Evolutionary conservation across 1,140 invertebrate genomes (phyloP), one percentile per base, ranked within the genome.

Genomic region (Bombus breviceps): DNA sequence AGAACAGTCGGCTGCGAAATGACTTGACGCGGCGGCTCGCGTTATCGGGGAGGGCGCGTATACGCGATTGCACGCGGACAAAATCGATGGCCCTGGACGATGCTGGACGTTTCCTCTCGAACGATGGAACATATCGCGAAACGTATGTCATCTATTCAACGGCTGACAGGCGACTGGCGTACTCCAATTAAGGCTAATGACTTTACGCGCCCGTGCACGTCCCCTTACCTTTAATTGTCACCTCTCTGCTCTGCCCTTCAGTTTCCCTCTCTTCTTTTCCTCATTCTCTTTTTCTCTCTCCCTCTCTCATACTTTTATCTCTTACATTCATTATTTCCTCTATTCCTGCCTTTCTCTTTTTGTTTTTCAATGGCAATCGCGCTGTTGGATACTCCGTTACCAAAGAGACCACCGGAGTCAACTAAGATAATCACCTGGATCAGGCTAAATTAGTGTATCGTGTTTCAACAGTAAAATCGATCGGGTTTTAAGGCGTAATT

Each of bases 151-250:
- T 68, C 87, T 81, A 88, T 89, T 89, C 87, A 86, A 82, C 88
- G 77, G 68, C 83, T 88, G 88, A 89, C 88, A 88, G 83, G 79
- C 83, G 83, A 89, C 83, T 83, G 88, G 87, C 79, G 88, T 87
- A 88, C 88, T 89, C 88, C 88, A 89, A 89, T 89, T 89, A 89
- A 89, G 87, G 88, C 88, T 89, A 89, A 89, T 89, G 88, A 89
- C 88, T 89, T 89, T 88, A 89, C 87, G 88, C 88, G 88, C 77
- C 86, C 88, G 82, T 78, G 86, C 83, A 73, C 87, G 79, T 88
- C 83, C 88, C 69, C 88, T 89, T 88, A 88, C 87, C 87, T 89
- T 88, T 89, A 89, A 89, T 89, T 89, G 88, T 89, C 87, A 89
- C 83, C 87, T 88, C 87, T 89, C 87, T 59, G n/a, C 83, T 75